Conservation (phyloP, 2,888 invertebrate genomes). For the Eucera pruinosa region DNA sequence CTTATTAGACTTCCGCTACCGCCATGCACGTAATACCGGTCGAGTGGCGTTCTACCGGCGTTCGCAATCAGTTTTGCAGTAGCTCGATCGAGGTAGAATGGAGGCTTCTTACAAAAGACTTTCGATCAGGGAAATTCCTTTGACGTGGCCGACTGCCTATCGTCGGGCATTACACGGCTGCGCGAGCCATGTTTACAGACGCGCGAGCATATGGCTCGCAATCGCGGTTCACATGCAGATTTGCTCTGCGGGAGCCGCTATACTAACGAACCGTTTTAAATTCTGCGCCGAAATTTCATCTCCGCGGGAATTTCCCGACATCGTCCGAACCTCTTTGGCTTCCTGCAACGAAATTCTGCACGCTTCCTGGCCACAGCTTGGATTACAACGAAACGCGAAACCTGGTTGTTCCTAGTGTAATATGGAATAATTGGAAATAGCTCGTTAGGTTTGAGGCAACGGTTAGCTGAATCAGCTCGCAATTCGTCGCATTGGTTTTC, state of each 20-base stretch:
- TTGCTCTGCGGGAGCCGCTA: slow-evolving; percentile 11
- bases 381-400: background rate
- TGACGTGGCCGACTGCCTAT: slow-evolving; percentile 29
- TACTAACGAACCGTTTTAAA: slow-evolving; percentile 59
- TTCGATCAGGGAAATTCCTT: slow-evolving; percentile 52
- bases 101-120: slow-evolving; percentile 22
- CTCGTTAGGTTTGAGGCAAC: background rate
- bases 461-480: slow-evolving; percentile 2
- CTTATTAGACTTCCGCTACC: slow-evolving; percentile 58
- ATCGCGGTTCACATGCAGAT: slow-evolving; percentile 35
- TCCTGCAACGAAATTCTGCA: slow-evolving; percentile 24
- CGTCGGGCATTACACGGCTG: slow-evolving; percentile 33
- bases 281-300: slow-evolving; percentile 54
- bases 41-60: background rate
- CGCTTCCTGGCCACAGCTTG: background rate
- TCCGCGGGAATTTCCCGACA: slow-evolving; percentile 40
- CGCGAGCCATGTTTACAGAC: slow-evolving; percentile 45
- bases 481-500: background rate
- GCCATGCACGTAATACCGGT: slow-evolving; percentile 35
- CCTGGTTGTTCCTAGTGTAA: background rate
- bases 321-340: slow-evolving; percentile 25
- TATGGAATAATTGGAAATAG: slow-evolving; percentile 16
- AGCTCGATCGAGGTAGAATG: background rate
- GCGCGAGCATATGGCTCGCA: slow-evolving; percentile 3
- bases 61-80: slow-evolving; percentile 47